A percentile compares a stretch with the other conserved stretches of the same genome.
phyloP scores from a whole-genome alignment of 1,140 invertebrate genomes.

The Macrobrachium nipponense region DNA sequence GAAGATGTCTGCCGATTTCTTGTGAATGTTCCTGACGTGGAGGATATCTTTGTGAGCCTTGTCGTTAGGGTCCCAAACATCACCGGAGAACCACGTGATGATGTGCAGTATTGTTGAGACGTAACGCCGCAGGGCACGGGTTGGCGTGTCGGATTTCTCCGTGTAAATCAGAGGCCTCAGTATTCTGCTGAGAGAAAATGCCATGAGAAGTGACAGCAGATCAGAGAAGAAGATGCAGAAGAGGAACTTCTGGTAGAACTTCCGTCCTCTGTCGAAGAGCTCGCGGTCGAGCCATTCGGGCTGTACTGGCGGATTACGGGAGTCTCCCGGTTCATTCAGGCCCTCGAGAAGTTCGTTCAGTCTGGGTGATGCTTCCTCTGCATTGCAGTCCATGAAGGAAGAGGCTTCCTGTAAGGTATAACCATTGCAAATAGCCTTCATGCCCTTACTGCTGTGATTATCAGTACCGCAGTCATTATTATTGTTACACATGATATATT shows the following conservation, averaged over 20 bases:
- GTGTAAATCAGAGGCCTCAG: conserved; percentile 70
- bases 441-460: not conserved
- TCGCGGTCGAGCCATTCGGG: conserved; percentile 52
- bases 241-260: conserved; percentile 49
- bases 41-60: conserved; percentile 69
- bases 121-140: conserved; percentile 81
- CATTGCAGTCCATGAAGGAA: not conserved
- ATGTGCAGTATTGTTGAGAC: conserved; percentile 79
- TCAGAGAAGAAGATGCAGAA: conserved; percentile 53
- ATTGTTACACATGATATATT: too few relatives aligned
- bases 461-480: too few relatives aligned
- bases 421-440: too few relatives aligned
- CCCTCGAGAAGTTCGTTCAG: conserved; percentile 40
- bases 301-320: conserved; percentile 15
- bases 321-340: conserved; percentile 46
- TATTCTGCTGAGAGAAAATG: conserved; percentile 66
- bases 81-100: conserved; percentile 78
- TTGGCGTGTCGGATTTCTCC: conserved; percentile 69
- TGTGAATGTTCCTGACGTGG: conserved; percentile 70
- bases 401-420: not conserved
- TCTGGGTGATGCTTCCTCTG: not conserved
- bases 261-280: conserved; percentile 35
- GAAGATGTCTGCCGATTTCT: conserved; percentile 64
- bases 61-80: conserved; percentile 71
- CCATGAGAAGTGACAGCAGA: conserved; percentile 40